Evolutionary conservation across 2,888 invertebrate genomes (phyloP).

Genomic region (Melanostoma scalare): DNA sequence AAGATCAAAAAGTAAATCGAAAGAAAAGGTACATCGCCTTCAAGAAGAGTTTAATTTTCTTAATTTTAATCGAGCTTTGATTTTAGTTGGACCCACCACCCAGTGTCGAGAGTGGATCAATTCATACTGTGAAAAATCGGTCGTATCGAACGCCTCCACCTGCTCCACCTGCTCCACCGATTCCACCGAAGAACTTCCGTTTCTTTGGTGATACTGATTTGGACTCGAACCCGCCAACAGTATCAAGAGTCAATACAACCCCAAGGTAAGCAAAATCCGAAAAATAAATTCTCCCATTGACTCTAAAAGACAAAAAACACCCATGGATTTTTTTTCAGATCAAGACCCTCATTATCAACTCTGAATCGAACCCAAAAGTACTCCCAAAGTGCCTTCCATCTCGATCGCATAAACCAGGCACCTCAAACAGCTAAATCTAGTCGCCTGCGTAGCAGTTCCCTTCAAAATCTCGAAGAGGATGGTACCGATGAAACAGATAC

Average conservation of each 20-base stretch:
- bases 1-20: slow-evolving; percentile 87
- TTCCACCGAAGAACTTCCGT: slow-evolving; percentile 86
- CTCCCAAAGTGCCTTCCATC: slow-evolving; percentile 81
- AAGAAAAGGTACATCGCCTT: slow-evolving; percentile 77
- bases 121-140: slow-evolving; percentile 52
- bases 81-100: slow-evolving; percentile 77
- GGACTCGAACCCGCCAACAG: slow-evolving; percentile 87
- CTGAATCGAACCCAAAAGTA: slow-evolving; percentile 79
- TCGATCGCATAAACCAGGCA: slow-evolving; percentile 77
- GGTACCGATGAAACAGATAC: slow-evolving; percentile 79
- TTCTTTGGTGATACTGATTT: slow-evolving; percentile 93
- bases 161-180: slow-evolving; percentile 74
- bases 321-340: slow-evolving; percentile 72
- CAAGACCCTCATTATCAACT: slow-evolving; percentile 76
- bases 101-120: slow-evolving; percentile 76
- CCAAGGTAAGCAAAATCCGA: slow-evolving; percentile 76
- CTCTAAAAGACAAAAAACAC: background rate
- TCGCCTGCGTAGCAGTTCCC: slow-evolving; percentile 79
- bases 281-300: background rate
- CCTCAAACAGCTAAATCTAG: slow-evolving; percentile 68
- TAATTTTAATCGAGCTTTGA: background rate
- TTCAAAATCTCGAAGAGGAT: slow-evolving; percentile 80
- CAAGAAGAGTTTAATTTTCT: slow-evolving; percentile 11
- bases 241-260: slow-evolving; percentile 79
- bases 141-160: slow-evolving; percentile 69